Evolutionary conservation across 2,113 vertebrate species (phyloP).

Genomic region (Heterocephalus glaber): DNA sequence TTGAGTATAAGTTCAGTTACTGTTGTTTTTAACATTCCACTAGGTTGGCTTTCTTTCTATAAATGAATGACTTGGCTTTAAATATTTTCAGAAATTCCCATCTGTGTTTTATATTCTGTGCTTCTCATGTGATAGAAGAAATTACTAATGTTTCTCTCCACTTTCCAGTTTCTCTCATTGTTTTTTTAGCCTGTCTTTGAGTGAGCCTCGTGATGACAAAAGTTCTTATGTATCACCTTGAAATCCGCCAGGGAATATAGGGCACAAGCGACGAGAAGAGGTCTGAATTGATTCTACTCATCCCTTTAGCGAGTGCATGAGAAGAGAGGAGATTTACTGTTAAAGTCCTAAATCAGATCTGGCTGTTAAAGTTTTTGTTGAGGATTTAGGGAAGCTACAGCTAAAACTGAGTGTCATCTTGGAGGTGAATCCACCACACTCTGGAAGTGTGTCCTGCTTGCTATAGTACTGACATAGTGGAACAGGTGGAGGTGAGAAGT

Average conservation of each 20-base stretch:
- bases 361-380: slow-evolving; percentile 79
- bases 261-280: slow-evolving; percentile 47
- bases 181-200: slow-evolving; percentile 1
- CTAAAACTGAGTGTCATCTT: slow-evolving; percentile 80
- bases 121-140: background rate
- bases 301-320: slow-evolving; percentile 53
- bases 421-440: slow-evolving; percentile 84
- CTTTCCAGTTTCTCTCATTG: background rate
- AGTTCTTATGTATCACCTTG: slow-evolving; percentile 50
- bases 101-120: background rate
- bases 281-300: slow-evolving; percentile 45
- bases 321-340: slow-evolving; percentile 79
- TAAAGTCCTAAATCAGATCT: slow-evolving; percentile 75
- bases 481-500: slow-evolving; percentile 79
- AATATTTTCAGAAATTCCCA: slow-evolving; percentile 45
- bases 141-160: background rate
- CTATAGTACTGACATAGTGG: slow-evolving; percentile 61
- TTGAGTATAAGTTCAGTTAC: background rate
- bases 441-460: slow-evolving; percentile 70
- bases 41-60: slow-evolving; percentile 35
- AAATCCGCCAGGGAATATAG: slow-evolving; percentile 38
- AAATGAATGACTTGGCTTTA: slow-evolving; percentile 56
- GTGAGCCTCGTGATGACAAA: background rate
- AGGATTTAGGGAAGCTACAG: slow-evolving; percentile 85
- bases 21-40: slow-evolving; percentile 38